Evolutionary conservation across 2,888 invertebrate species (phyloP), one percentile per base, ranked within the genome.

Genomic region (Parapristionchus giblindavisi): DNA sequence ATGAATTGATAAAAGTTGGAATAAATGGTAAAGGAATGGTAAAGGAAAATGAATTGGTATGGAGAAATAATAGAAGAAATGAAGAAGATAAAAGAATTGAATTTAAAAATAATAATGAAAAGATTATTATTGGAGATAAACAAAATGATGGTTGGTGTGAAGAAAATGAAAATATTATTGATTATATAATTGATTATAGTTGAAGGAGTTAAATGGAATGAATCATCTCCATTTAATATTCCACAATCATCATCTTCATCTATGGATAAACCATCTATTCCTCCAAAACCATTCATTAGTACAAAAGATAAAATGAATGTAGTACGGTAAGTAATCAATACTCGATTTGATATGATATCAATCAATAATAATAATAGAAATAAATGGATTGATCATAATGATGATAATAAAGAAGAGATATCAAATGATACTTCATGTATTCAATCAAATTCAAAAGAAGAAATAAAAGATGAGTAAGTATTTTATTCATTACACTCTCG

Each of bases 1-100:
- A 80, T 54, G 80, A 81, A 48, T 78, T 82, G 14, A 80, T 79
- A 1, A 81, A 79, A 72, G 79, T 77, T 5, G 58, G 80, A 40
- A 54, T 68, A 8, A 48, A 65, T 80, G 29, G 70, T 77, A 56
- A 81, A 80, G 61, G 81, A 82, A 66, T 79, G 78, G 40, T 72
- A 76, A 60, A 61, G 77, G 48, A 66, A 79, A 40, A 29, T 21
- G 43, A 58, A 65, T 43, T 40, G 21, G 48, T 32, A 65, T 48
- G 65, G 65, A 65, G 65, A 48, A 40, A 48, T n/a, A 65, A 48
- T 21, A 40, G 27, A 40, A 17, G 21, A 24, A 63, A 40, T 17
- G 34, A 17, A 40, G 48, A 48, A 8, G 65, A 65, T 21, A n/a
- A 11, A 17, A 65, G 14, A 24, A 63, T 11, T 24, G 65, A 43